phyloP scores from a whole-genome alignment of 2,797 vertebrate species.

The Typhlichthys eigenmanni region DNA sequence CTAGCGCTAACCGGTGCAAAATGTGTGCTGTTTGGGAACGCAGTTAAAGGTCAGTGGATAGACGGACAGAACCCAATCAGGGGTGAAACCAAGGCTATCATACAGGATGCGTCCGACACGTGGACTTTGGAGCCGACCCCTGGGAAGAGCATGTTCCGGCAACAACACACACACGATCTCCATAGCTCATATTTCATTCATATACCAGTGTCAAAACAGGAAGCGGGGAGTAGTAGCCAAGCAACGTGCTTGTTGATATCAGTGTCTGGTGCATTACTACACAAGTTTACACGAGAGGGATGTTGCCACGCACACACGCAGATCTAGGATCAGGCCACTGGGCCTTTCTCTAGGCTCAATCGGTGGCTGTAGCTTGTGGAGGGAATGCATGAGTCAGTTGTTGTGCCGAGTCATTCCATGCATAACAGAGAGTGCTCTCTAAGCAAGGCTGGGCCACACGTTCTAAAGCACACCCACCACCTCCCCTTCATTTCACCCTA shows the following conservation, averaged over 20 bases:
- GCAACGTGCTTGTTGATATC: neutral
- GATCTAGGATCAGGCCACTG: conserved; percentile 48
- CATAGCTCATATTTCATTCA: no score
- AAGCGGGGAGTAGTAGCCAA: conserved; percentile 1
- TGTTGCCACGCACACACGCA: no score
- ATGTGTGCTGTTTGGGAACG: neutral
- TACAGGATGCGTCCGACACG: neutral
- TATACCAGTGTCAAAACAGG: conserved; percentile 3
- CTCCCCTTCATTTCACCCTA: neutral
- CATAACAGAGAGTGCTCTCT: conserved; percentile 59
- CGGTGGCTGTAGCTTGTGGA: conserved; percentile 26
- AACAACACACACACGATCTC: no score
- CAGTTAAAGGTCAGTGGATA: neutral
- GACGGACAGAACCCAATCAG: neutral
- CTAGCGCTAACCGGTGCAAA: neutral
- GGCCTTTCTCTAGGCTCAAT: conserved; percentile 12
- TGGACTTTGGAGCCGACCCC: no score
- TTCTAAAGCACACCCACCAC: conserved; percentile 12
- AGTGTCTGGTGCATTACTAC: neutral
- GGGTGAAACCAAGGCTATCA: neutral
- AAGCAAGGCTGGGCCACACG: conserved; percentile 37
- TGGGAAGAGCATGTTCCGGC: no score
- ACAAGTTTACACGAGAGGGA: conserved; percentile 1
- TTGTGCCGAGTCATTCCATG: conserved; percentile 52
- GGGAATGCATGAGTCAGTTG: conserved; percentile 61